Conservation (phyloP, 92 coral and sea anemone species). For the Anthopleura xanthogrammica region DNA sequence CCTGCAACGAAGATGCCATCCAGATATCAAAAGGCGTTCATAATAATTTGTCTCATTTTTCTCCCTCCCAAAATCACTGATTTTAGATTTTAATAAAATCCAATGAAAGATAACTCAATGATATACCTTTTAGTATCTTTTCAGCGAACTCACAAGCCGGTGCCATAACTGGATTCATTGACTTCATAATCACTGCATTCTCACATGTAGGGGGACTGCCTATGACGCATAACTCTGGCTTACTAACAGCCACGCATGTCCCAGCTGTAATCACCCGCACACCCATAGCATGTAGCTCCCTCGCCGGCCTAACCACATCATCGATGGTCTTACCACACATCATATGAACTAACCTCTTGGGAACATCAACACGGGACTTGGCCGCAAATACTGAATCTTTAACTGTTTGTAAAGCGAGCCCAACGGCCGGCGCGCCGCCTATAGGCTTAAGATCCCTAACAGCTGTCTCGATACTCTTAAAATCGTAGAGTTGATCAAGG, state of each 20-base stretch:
- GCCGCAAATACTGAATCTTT: conserved; percentile 56
- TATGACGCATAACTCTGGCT: conserved; percentile 63
- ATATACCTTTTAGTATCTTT: conserved; percentile 64
- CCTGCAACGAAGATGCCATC: background rate
- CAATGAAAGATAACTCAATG: background rate
- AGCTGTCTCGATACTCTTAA: conserved; percentile 44
- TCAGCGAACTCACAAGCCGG: conserved; percentile 68
- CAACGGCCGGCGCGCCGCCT: conserved; percentile 55
- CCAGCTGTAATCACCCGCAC: conserved; percentile 69
- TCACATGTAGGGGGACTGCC: conserved; percentile 79
- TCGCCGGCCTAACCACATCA: conserved; percentile 62
- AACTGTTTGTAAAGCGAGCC: conserved; percentile 64
- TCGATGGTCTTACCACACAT: conserved; percentile 74
- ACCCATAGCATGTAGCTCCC: conserved; percentile 42
- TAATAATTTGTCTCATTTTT: background rate
- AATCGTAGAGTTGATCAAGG: conserved; percentile 50
- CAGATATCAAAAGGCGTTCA: background rate
- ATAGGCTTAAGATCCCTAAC: conserved; percentile 51
- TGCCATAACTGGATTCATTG: conserved; percentile 56
- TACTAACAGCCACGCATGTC: conserved; percentile 56
- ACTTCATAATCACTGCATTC: conserved; percentile 67
- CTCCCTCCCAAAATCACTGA: background rate
- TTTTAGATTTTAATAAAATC: background rate
- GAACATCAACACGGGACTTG: conserved; percentile 40
- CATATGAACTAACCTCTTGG: conserved; percentile 56